Evolutionary conservation across 2,888 invertebrate species (phyloP), one percentile per base, ranked within the genome.

Genomic region (Agapostemon virescens): DNA sequence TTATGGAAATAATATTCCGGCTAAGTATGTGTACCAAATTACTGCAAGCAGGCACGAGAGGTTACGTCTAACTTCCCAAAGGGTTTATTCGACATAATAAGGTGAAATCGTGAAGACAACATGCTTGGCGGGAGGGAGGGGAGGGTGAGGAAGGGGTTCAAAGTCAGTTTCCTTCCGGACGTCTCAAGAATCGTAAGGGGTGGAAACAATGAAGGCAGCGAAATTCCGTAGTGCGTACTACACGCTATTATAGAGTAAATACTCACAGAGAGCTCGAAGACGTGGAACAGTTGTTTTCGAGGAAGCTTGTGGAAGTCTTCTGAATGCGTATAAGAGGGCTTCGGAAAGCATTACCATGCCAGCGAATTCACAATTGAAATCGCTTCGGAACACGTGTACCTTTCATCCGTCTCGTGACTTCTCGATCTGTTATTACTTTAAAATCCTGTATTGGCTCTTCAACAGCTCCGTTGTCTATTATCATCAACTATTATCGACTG

Each of bases 221-320:
- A 83, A 84, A 82, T 84, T 82, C 72, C 69, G 75, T 40, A 36
- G 69, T 79, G 80, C 79, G 80, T 86, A 85, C 85, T 86, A 82
- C 84, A 78, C 83, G 86, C 85, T 85, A 86, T 86, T 86, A 86
- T 84, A 84, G 80, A 69, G 85, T 82, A 85, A 84, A 84, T 80
- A 84, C 79, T 81, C 79, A 61, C 63, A n/a, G 70, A 77, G 81
- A 76, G 80, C 69, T 67, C 64, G 78, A 69, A 84, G 84, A 82
- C 80, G 77, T 68, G 64, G 70, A 61, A 77, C 78, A 76, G 64
- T 66, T 69, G 74, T 75, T 67, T 67, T 73, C 55, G 73, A 78
- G 82, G 80, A 80, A 85, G 78, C 84, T 82, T 70, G 77, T 71
- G 77, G 80, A 86, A 77, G 81, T 81, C 74, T 82, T 71, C 75